These are phyloP conservation scores for Conistra vaccinii DNA, from an alignment of 2,888 invertebrate genomes.

Conservation along the genomic window DNA sequence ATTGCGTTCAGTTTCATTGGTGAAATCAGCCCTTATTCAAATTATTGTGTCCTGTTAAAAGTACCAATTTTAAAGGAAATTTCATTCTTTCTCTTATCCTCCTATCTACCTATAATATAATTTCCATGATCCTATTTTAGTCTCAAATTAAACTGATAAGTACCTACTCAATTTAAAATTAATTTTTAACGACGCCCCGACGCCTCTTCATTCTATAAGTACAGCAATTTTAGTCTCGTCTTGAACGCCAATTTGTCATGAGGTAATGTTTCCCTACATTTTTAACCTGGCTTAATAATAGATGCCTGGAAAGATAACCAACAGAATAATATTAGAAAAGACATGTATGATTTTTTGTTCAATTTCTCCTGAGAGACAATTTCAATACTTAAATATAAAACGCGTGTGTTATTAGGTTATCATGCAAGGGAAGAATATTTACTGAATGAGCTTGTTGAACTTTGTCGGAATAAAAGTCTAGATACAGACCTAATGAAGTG, in stretches of 20 bases:
- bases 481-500: conserved; percentile 7
- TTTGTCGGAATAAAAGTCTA: conserved; percentile 15
- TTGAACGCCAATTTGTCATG: conserved; percentile 25
- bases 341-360: conserved; percentile 1
- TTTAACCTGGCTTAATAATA: conserved; percentile 33
- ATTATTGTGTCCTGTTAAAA: background rate
- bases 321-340: conserved; percentile 1
- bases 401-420: background rate
- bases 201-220: conserved; percentile 5
- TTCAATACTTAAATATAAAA: conserved; percentile 5
- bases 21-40: too few relatives aligned
- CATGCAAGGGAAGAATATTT: conserved; percentile 10
- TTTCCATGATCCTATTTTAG: conserved; percentile 36
- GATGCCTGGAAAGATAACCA: conserved; percentile 1
- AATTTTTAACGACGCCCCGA: conserved; percentile 34
- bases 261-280: conserved; percentile 27
- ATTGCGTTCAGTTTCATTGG: too few relatives aligned
- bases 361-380: conserved; percentile 9
- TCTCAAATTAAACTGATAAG: conserved; percentile 29
- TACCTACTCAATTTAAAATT: conserved; percentile 44
- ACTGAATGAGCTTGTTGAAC: conserved; percentile 23
- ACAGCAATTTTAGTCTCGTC: conserved; percentile 9
- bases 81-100: background rate
- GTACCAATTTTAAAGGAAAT: background rate
- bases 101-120: conserved; percentile 17